phyloP scores from a whole-genome alignment of 2,113 vertebrate species.

The Bos indicus region DNA sequence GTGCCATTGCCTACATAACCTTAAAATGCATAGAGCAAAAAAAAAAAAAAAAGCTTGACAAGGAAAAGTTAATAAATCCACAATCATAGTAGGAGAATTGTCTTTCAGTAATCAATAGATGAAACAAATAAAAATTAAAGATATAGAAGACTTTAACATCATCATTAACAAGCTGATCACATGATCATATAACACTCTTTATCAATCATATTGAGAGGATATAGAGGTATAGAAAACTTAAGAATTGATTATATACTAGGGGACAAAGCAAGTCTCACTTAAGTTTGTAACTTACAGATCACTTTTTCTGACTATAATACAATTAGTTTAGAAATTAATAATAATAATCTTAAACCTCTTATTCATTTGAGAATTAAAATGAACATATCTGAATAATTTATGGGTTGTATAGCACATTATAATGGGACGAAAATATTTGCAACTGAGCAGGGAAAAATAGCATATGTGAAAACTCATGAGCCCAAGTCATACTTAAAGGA shows the following conservation, averaged over 20 bases:
- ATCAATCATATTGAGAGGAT: neutral
- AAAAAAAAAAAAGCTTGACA: neutral
- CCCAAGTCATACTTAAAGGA: neutral
- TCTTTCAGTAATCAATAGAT: neutral
- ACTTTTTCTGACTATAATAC: neutral
- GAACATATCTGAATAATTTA: neutral
- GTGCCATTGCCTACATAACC: neutral
- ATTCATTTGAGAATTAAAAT: constrained; percentile 7
- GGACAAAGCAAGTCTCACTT: neutral
- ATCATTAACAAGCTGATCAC: neutral
- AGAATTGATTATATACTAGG: neutral
- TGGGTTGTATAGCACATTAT: neutral
- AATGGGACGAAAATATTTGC: neutral
- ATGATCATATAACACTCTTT: neutral
- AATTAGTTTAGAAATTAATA: neutral
- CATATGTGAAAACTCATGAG: neutral
- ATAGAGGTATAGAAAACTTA: neutral
- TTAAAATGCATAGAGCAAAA: neutral
- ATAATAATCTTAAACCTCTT: neutral
- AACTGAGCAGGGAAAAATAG: neutral
- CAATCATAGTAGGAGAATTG: neutral
- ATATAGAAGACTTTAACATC: neutral
- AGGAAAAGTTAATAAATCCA: neutral
- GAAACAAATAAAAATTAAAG: neutral
- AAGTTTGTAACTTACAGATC: neutral